Base-by-base conservation (phyloP, 2,888 invertebrate genomes). In the Hedychridium roseum region DNA sequence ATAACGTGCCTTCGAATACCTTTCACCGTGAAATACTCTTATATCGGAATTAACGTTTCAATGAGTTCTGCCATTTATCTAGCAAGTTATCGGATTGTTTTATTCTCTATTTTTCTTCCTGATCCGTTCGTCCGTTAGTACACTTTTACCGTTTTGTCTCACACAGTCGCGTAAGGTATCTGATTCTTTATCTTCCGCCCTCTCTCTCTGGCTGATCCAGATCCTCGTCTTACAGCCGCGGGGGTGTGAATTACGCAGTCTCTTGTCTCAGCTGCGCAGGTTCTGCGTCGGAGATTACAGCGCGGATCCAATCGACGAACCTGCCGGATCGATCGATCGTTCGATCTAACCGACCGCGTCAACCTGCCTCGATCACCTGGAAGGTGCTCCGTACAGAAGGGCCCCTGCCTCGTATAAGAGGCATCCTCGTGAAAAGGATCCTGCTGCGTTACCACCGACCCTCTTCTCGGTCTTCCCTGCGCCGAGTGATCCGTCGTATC, bases 201-300 rank as follows among this genome's bases (percentile, higher is more conserved):
- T 16, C n/a, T 7, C 12, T 28, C 28, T 21, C 23, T 17, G 15
- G 14, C 37, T n/a, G 7, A 12, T n/a, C 18, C 2, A 20, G 11
- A 14, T 31, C 21, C 20, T 20, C n/a, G 6, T 11, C 41, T 41
- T 31, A 17, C 36, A 35, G 20, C 49, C 43, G 43, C 36, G 42
- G 43, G 44, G 52, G 41, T 45, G 57, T 50, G 49, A 49, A 60
- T 54, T 60, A 61, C 54, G 43, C 50, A 30, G 32, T 37, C 26
- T 17, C 31, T 32, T 28, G 23, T 28, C 35, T 35, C 45, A 26
- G 35, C 16, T 7, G 37, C 44, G 26, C 45, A n/a, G n/a, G n/a
- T n/a, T n/a, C n/a, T n/a, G 57, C 42, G 59, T 45, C 5, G 23
- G 46, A 58, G 52, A 60, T 60, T 60, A 54, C 52, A 50, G 41